Percentiles rank a stretch among this genome's conserved stretches.
Evolutionary conservation across 2,888 invertebrate species (phyloP).

Genomic region (Drosophila longiperda): DNA sequence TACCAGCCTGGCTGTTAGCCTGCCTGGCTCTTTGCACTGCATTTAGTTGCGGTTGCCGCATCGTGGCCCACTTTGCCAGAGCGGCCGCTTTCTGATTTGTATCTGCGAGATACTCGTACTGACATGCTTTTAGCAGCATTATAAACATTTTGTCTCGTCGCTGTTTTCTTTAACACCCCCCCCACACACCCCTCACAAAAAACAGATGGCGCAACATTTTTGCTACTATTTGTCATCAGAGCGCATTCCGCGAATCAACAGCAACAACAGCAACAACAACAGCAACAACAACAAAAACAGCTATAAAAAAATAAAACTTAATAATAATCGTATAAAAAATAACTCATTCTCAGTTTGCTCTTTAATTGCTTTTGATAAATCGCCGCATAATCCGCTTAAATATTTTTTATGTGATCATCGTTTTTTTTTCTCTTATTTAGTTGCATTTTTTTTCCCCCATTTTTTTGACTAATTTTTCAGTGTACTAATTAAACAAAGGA

Average conservation of each 20-base stretch:
- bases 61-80: constrained; percentile 66
- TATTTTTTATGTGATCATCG: constrained; percentile 62
- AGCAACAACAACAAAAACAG: background rate
- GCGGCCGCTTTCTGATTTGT: constrained; percentile 66
- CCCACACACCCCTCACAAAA: background rate
- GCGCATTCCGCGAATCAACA: constrained; percentile 69
- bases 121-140: constrained; percentile 77
- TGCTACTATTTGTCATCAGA: constrained; percentile 75
- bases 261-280: constrained; percentile 13
- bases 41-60: constrained; percentile 41
- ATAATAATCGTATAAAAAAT: constrained; percentile 48
- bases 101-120: constrained; percentile 67
- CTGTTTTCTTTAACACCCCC: background rate
- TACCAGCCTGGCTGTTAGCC: background rate
- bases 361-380: constrained; percentile 80
- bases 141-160: constrained; percentile 71
- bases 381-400: constrained; percentile 79
- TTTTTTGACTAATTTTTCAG: constrained; percentile 67
- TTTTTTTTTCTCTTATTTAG: constrained; percentile 30
- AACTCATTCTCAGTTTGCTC: constrained; percentile 58
- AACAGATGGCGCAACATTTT: constrained; percentile 67
- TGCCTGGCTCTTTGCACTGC: constrained; percentile 3
- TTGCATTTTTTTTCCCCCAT: constrained; percentile 7
- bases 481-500: constrained; percentile 77
- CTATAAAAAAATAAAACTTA: constrained; percentile 11